Percentiles rank a stretch among this genome's conserved stretches.
Evolutionary conservation across 2,113 vertebrate species (phyloP).

Genomic region (Scopus umbretta): DNA sequence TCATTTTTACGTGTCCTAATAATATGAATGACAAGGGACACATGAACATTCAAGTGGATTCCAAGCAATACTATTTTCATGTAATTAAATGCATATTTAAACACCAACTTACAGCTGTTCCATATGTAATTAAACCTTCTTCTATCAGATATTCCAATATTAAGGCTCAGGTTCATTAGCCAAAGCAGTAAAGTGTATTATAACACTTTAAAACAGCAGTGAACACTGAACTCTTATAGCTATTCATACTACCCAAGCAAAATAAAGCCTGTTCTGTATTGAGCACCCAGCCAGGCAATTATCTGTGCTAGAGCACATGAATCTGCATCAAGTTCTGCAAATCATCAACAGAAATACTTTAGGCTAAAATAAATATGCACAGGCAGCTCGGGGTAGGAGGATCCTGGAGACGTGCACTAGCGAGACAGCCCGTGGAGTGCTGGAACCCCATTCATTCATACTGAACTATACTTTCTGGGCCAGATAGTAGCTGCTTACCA

Average conservation of each 20-base stretch:
- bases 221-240: not conserved
- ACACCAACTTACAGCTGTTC: not conserved
- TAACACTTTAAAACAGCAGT: not conserved
- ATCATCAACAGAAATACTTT: not conserved
- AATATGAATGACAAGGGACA: not conserved
- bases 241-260: not conserved
- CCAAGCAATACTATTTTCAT: not conserved
- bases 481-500: not conserved
- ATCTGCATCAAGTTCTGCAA: not conserved
- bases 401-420: not conserved
- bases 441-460: not conserved
- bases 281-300: not conserved
- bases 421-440: accelerated
- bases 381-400: not conserved
- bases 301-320: not conserved
- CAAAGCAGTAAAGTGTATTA: not conserved
- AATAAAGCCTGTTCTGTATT: not conserved
- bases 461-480: not conserved
- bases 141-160: not conserved
- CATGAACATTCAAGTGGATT: not conserved
- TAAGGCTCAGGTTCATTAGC: not conserved
- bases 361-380: not conserved
- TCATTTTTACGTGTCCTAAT: not conserved
- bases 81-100: not conserved
- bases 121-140: not conserved